Base-by-base conservation (phyloP, 2,797 vertebrate genomes). In the Sebastes iracundus region DNA sequence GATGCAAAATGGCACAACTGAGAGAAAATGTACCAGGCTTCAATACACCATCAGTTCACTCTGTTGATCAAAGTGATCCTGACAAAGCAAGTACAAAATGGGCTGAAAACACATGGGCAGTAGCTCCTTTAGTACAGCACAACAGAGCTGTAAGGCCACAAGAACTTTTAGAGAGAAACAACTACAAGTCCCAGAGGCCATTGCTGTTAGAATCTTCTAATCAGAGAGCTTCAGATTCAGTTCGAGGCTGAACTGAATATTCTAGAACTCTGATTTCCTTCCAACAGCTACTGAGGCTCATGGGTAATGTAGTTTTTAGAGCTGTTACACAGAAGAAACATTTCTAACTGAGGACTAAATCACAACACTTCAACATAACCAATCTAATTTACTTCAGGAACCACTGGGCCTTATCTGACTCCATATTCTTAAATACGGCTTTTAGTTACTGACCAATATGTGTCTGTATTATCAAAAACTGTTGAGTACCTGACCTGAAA, bases 21-120 rank as follows among this genome's bases (percentile, higher is more conserved):
- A 35, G 16, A 49, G 69, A 16, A 20, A 22, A 55, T 5, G 53
- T 2, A 18, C 22, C 55, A 18, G 79, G 73, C 75, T 63, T 88
- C 83, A 86, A 52, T 79, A 74, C 83, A 76, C 83, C 75, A 63
- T 88, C 90, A 81, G 81, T 86, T 79, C 64, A 33, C 28, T 12
- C 8, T 32, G 35, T 56, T 13, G 6, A 5, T 32, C 52, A 16
- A 30, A 20, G 38, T 6, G 25, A 42, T 22, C 32, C 20, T 25
- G 14, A 71, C 23, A 14, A 9, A 52, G 46, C 46, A 52, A 27
- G 56, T 27, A 18, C 7, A 18, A 3, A 18, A 14, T 35, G 23
- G 38, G 16, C n/a, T 68, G 16, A n/a, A 32, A 52, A 38, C 49
- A 33, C 23, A 8, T 2, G 9, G 7, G n/a, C 13, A 56, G 30